Conservation (phyloP, 2,888 invertebrate genomes). For the Yponomeuta evonymella region DNA sequence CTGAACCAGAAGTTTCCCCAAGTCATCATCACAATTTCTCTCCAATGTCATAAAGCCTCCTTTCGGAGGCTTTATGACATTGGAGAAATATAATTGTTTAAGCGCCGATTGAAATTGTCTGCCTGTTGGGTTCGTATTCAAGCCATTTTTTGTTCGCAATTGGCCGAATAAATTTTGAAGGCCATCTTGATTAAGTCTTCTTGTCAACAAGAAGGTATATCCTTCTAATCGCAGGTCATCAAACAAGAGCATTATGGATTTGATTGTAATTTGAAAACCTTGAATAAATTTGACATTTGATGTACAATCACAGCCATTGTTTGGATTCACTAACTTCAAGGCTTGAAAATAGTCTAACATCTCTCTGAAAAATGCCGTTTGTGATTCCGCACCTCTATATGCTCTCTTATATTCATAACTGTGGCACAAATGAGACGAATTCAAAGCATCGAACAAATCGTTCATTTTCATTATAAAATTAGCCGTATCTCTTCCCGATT, state of each 20-base stretch:
- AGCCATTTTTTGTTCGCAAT: no score
- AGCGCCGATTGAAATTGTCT: no score
- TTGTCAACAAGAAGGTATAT: neutral
- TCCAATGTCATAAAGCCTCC: no score
- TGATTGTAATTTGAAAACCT: neutral
- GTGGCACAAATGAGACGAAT: constrained; percentile 21
- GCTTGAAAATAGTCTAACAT: constrained; percentile 22
- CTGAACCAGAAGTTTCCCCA: no score
- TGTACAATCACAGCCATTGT: constrained; percentile 18
- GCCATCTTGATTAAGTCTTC: neutral
- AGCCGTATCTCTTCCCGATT: constrained; percentile 21
- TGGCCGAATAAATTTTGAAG: neutral
- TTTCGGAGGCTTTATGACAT: no score
- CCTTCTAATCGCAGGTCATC: neutral
- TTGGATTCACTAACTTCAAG: constrained; percentile 19
- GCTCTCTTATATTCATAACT: constrained; percentile 22
- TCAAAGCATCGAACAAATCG: constrained; percentile 25
- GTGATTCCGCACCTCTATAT: constrained; percentile 13
- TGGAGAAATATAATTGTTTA: no score
- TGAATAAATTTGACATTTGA: constrained; percentile 14
- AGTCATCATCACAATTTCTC: no score
- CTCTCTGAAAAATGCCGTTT: constrained; percentile 23
- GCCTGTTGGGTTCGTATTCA: no score
- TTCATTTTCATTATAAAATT: constrained; percentile 24
- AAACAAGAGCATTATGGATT: neutral